Evolutionary conservation across 2,797 vertebrate genomes (phyloP).

Genomic region (Meriones psammophilus): DNA sequence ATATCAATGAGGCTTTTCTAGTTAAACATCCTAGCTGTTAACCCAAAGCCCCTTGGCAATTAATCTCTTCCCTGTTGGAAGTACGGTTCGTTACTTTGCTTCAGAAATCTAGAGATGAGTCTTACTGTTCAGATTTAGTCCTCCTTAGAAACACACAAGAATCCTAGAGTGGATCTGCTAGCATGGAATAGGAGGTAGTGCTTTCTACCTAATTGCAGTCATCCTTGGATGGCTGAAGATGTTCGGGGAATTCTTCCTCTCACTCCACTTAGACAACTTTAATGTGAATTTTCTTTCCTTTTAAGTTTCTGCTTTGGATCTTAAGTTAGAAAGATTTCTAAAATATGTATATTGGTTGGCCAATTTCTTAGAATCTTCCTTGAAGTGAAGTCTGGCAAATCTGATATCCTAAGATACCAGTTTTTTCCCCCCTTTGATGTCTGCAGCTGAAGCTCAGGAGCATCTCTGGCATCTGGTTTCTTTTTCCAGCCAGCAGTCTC

Average conservation of each 20-base stretch:
- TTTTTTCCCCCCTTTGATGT: background rate
- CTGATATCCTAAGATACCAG: rapidly evolving
- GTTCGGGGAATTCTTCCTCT: background rate
- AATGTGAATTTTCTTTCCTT: background rate
- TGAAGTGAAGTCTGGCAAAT: background rate
- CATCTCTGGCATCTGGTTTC: background rate
- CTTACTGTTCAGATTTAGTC: background rate
- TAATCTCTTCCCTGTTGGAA: background rate
- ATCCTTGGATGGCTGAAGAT: background rate
- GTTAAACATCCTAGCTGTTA: background rate
- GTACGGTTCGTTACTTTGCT: no score
- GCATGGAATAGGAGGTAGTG: no score
- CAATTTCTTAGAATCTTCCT: background rate
- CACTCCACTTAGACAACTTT: background rate
- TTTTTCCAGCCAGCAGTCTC: background rate
- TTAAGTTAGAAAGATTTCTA: background rate
- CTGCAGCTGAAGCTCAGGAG: background rate
- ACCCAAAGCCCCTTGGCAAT: background rate
- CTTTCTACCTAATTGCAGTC: background rate
- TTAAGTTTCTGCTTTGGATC: slow-evolving; percentile 2
- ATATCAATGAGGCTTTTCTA: background rate
- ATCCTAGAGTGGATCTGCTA: background rate
- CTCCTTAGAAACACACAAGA: background rate
- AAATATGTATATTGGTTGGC: background rate
- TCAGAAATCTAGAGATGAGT: background rate